Evolutionary conservation across 2,888 invertebrate genomes (phyloP).

Genomic region (Mimas tiliae): DNA sequence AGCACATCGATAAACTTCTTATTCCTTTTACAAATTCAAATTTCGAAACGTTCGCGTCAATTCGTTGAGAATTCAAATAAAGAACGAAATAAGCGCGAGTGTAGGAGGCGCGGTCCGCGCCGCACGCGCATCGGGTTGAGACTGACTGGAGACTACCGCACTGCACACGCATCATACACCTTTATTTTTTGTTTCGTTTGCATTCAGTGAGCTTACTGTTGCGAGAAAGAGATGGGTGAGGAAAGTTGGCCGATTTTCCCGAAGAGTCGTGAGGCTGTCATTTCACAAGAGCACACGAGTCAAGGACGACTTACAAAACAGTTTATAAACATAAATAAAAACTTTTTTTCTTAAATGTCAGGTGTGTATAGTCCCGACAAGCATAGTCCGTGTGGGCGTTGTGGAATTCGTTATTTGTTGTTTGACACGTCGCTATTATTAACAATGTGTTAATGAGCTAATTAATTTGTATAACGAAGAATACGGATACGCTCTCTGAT

Average conservation of each 20-base stretch:
- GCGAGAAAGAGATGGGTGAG: slow-evolving; percentile 52
- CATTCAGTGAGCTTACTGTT: slow-evolving; percentile 45
- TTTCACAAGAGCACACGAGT: slow-evolving; percentile 66
- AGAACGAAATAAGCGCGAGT: slow-evolving; percentile 49
- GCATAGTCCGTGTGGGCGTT: slow-evolving; percentile 46
- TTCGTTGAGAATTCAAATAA: slow-evolving; percentile 57
- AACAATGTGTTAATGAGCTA: not conserved
- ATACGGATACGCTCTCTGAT: too few species aligned
- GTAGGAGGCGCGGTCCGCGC: slow-evolving; percentile 61
- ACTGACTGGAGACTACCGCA: slow-evolving; percentile 71
- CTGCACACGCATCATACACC: slow-evolving; percentile 62
- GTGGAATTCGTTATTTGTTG: slow-evolving; percentile 52
- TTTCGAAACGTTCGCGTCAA: slow-evolving; percentile 53
- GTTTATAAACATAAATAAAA: slow-evolving; percentile 53
- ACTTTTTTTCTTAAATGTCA: slow-evolving; percentile 63
- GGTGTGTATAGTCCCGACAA: slow-evolving; percentile 50
- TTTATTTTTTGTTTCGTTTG: slow-evolving; percentile 56
- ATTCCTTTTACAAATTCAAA: slow-evolving; percentile 40
- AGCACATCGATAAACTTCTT: slow-evolving; percentile 71
- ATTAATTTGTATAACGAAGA: not conserved
- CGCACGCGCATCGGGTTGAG: slow-evolving; percentile 75
- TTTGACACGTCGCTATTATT: slow-evolving; percentile 8
- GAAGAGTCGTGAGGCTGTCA: slow-evolving; percentile 58
- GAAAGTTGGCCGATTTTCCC: slow-evolving; percentile 53
- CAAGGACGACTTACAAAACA: slow-evolving; percentile 77